Base-by-base conservation (phyloP, 2,113 vertebrate species). In the Condylura cristata region DNA sequence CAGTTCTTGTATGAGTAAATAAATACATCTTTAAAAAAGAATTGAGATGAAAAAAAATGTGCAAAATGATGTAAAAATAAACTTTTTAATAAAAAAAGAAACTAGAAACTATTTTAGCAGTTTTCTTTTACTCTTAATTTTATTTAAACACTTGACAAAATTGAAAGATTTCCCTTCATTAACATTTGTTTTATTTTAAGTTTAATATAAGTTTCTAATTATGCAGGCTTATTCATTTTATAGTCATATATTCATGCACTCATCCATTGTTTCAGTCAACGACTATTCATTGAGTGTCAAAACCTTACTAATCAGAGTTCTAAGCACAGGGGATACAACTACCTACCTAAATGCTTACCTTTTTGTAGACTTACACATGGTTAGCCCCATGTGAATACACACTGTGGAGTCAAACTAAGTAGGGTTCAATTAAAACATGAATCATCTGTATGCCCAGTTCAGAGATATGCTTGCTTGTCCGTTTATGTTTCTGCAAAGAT, bases 121-220 rank as follows among this genome's bases (percentile, higher is more conserved):
- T 53, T 72, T 74, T 51, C 18, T 12, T 70, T 48, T 93, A 82
- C 22, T 61, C 79, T 39, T 39, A 63, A 70, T 56, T 71, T 93
- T 85, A 72, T 46, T 71, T 82, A 65, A 85, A 89, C 22, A 41
- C 28, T 22, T 71, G 34, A 18, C 39, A 71, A 66, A n/a, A 5
- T 46, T 60, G 44, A 68, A 86, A 83, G 44, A 87, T 80, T 30
- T 34, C 37, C 46, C 28, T 84, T 41, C 39, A 26, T 22, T 75
- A 71, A 94, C 20, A 46, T 41, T 66, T 72, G 20, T 18, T 56
- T 56, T 56, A 56, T 56, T 46, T 92, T 32, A 14, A 37, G 37
- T 86, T 63, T 92, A 53, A 24, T 3, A 22, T 48, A 76, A 71
- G 53, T 91, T n/a, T 66, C 84, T 66, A 58, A 37, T 82, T 60